Base-by-base conservation (phyloP, 2,888 invertebrate genomes). In the Drosophila neonasuta region DNA sequence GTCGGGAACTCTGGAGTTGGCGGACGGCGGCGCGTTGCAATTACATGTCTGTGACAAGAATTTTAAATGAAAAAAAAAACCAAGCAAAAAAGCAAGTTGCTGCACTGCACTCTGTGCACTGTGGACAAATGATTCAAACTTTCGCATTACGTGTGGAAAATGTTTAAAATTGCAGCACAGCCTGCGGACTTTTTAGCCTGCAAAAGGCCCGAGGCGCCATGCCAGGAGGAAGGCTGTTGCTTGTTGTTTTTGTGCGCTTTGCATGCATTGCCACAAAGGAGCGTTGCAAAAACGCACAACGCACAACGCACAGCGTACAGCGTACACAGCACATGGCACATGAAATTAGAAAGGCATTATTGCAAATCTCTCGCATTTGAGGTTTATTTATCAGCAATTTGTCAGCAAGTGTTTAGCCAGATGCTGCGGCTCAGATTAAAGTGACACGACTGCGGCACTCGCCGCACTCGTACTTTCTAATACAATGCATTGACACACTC, bases 91-190 rank as follows among this genome's bases (percentile, higher is more conserved):
- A 67, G 66, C 69, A 66, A 71, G 74, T 64, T 63, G 66, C 58
- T 32, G 45, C 48, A 17, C 44, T 32, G 9, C 32, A 32, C 32
- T 32, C 32, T 74, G 73, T 72, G 69, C 73, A 74, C 80, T 74
- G 72, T 80, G 86, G 86, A 85, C 84, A 85, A 85, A 85, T 85
- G 86, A 85, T 85, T 85, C 80, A 80, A 85, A 86, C 84, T 84
- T 85, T 82, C 77, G 79, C 80, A 73, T 79, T 84, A 85, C 84
- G 84, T 85, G 84, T 85, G 79, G 80, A 84, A 85, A 85, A 86
- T 85, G 79, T 71, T 80, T 74, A 85, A 86, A 81, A 69, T 66
- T 62, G 68, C 55, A 20, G 42, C n/a, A 60, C 65, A 50, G 69
- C 72, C 72, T 49, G 41, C 24, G 24, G 24, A 24, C 24, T 24